phyloP scores from a whole-genome alignment of 2,888 invertebrate species.

The Drosophila subsilvestris region DNA sequence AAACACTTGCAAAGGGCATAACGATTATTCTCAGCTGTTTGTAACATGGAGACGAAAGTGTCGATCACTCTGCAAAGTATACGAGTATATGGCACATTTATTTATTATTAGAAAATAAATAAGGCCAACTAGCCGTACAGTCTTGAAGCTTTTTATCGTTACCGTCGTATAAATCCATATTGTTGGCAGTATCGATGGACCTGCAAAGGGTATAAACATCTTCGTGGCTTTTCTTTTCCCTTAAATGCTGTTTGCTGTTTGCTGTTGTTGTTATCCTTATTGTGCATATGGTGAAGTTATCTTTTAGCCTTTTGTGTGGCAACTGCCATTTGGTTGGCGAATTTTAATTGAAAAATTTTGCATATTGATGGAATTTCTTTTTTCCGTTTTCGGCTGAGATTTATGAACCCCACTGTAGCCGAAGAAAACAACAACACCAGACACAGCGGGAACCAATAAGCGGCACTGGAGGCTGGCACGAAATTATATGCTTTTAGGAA shows the following conservation, averaged over 20 bases:
- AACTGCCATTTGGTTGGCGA: constrained; percentile 67
- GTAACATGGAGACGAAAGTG: not conserved
- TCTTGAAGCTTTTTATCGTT: too few species aligned
- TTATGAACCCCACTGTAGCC: constrained; percentile 47
- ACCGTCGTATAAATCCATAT: too few species aligned
- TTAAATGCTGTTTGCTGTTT: constrained; percentile 28
- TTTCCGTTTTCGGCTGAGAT: constrained; percentile 49
- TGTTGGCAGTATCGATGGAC: too few species aligned
- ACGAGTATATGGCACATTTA: too few species aligned
- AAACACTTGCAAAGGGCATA: not conserved
- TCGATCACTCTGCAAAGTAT: too few species aligned
- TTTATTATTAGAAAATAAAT: too few species aligned
- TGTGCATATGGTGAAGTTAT: constrained; percentile 72
- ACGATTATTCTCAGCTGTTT: not conserved
- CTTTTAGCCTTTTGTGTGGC: constrained; percentile 59
- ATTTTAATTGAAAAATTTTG: constrained; percentile 84
- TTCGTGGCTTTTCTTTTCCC: not conserved
- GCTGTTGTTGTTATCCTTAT: constrained; percentile 49
- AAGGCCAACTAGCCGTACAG: too few species aligned
- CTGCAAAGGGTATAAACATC: not conserved
- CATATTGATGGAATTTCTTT: constrained; percentile 83
- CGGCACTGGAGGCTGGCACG: constrained; percentile 45
- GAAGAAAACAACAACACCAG: not conserved
- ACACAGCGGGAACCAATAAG: constrained; percentile 26
- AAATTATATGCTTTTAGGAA: constrained; percentile 72